Conservation (phyloP, 2,113 vertebrate species). For the Anguilla japonica region DNA sequence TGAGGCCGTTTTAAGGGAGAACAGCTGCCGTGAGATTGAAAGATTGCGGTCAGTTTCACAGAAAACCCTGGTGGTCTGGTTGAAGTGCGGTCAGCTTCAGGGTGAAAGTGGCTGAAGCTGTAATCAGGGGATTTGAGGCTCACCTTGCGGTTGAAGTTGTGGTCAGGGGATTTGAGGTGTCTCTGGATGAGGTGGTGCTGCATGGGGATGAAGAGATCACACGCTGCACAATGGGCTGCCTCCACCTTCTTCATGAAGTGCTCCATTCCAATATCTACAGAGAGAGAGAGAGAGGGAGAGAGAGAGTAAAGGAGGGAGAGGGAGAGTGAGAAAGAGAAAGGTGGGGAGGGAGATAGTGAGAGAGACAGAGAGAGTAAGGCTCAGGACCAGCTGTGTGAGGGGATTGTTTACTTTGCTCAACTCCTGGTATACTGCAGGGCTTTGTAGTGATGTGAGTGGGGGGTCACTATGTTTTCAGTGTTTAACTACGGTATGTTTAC, state of each 20-base stretch:
- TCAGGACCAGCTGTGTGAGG: too few species aligned
- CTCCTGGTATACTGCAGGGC: too few species aligned
- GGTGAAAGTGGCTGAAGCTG: slow-evolving; percentile 66
- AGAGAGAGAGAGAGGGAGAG: not conserved
- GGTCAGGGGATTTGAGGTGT: slow-evolving; percentile 84
- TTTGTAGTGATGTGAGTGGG: too few species aligned
- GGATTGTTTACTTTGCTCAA: too few species aligned
- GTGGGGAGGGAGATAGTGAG: not conserved
- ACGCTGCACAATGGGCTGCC: slow-evolving; percentile 86
- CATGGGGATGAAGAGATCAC: slow-evolving; percentile 92
- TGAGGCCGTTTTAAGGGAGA: too few species aligned
- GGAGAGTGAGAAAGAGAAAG: not conserved
- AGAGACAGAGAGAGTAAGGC: not conserved
- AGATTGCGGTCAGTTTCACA: too few species aligned
- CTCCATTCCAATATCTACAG: slow-evolving; percentile 85
- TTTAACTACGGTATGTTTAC: too few species aligned
- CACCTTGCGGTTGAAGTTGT: slow-evolving; percentile 90
- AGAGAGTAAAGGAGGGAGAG: not conserved
- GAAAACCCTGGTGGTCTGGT: too few species aligned
- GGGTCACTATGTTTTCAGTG: too few species aligned
- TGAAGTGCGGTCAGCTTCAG: not conserved
- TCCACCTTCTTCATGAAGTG: slow-evolving; percentile 92
- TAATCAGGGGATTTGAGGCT: slow-evolving; percentile 77
- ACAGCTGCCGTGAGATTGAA: too few species aligned
- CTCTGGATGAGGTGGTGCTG: slow-evolving; percentile 86